These are phyloP conservation scores for Rhagium mordax DNA, from an alignment of 2,888 invertebrate species.

Conservation along the genomic window DNA sequence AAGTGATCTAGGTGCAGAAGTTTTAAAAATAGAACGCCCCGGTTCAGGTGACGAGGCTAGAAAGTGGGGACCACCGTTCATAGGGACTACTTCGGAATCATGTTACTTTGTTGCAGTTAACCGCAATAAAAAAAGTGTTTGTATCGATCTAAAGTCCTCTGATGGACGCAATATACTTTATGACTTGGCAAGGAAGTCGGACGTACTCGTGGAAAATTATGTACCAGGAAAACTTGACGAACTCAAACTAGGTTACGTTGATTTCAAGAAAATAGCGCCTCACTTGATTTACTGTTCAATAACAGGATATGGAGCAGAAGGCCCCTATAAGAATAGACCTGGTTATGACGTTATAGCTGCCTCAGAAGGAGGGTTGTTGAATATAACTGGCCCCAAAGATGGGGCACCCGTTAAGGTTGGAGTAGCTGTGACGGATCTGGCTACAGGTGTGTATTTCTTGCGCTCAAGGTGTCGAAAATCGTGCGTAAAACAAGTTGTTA, in stretches of 20 bases:
- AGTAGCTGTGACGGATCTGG: slow-evolving; percentile 93
- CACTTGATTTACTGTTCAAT: slow-evolving; percentile 93
- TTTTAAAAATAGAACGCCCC: slow-evolving; percentile 93
- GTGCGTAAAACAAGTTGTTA: no score
- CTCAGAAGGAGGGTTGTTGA: slow-evolving; percentile 91
- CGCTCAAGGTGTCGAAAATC: neutral
- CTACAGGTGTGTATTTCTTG: slow-evolving; percentile 76
- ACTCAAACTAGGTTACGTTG: slow-evolving; percentile 86
- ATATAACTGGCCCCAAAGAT: slow-evolving; percentile 88
- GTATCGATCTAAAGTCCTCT: slow-evolving; percentile 84
- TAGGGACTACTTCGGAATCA: slow-evolving; percentile 76
- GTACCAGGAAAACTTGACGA: slow-evolving; percentile 89
- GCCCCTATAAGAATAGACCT: slow-evolving; percentile 89
- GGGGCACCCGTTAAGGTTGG: slow-evolving; percentile 94
- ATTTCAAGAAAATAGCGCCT: slow-evolving; percentile 80
- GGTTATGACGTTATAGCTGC: slow-evolving; percentile 98
- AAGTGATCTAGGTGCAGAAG: slow-evolving; percentile 93
- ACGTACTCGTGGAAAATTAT: slow-evolving; percentile 95
- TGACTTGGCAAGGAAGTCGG: slow-evolving; percentile 83
- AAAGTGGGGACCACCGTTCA: slow-evolving; percentile 94
- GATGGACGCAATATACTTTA: slow-evolving; percentile 78
- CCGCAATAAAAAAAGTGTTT: slow-evolving; percentile 94
- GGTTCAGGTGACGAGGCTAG: slow-evolving; percentile 89
- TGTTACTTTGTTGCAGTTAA: slow-evolving; percentile 92
- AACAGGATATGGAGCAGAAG: slow-evolving; percentile 91